These are phyloP conservation scores for Aquatica leii DNA, from an alignment of 2,888 invertebrate species.

Conservation along the genomic window DNA sequence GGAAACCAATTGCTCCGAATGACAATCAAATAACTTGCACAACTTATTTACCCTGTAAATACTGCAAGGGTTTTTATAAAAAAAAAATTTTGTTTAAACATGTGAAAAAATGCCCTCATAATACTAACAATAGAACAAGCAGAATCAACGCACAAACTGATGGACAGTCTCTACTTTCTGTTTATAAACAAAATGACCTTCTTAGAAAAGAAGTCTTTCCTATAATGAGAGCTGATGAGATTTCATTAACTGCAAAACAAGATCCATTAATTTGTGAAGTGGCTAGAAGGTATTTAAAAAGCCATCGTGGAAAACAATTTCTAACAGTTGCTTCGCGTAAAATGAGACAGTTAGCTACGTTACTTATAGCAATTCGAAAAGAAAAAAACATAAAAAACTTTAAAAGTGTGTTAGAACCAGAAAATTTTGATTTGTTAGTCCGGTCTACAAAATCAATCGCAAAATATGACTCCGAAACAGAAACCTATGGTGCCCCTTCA, in stretches of 20 bases:
- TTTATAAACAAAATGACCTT: background rate
- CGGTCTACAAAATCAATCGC: no score
- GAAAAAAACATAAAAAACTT: conserved; percentile 13
- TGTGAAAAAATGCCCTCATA: no score
- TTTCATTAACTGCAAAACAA: conserved; percentile 4
- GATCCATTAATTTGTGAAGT: no score
- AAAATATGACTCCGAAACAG: no score
- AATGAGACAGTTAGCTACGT: no score
- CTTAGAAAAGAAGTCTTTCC: conserved; percentile 12
- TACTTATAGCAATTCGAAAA: conserved; percentile 35
- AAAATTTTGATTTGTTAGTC: no score
- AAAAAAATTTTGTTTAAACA: background rate
- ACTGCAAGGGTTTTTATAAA: conserved; percentile 4
- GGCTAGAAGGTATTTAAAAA: no score
- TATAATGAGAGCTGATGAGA: background rate
- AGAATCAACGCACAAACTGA: conserved; percentile 2
- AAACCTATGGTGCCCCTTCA: conserved; percentile 29
- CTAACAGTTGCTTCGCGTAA: conserved; percentile 28
- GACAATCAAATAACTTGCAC: background rate
- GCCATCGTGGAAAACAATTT: conserved; percentile 35
- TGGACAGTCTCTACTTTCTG: background rate
- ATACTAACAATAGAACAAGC: background rate
- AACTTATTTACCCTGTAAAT: conserved; percentile 2
- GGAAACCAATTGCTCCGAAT: no score
- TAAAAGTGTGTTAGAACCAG: conserved; percentile 23